These are phyloP conservation scores for Zaprionus davidi DNA, from an alignment of 1,140 invertebrate species.

Conservation along the genomic window DNA sequence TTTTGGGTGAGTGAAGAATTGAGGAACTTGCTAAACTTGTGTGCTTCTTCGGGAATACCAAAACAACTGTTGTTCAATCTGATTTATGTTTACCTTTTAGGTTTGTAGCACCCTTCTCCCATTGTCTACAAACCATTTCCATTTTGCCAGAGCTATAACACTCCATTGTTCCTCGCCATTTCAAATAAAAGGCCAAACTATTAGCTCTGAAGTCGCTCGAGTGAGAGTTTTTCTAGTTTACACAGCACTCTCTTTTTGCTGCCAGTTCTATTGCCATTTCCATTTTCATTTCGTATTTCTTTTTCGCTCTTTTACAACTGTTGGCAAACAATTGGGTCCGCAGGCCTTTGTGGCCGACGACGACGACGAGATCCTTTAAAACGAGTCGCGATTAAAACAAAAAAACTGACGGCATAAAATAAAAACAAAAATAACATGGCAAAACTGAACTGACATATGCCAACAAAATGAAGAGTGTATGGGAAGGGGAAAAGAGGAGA, in stretches of 20 bases:
- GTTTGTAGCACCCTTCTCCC: not conserved
- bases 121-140: not conserved
- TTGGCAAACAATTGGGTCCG: constrained; percentile 19
- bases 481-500: not conserved
- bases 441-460: constrained; percentile 53
- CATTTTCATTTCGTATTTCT: not conserved
- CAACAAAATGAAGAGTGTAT: constrained; percentile 57
- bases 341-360: not conserved
- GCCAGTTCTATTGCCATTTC: not conserved
- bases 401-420: not conserved
- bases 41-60: too few species aligned
- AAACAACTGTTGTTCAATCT: too few species aligned
- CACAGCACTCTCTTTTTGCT: constrained; percentile 1
- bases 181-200: constrained; percentile 15
- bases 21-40: not conserved
- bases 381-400: constrained; percentile 24
- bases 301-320: constrained; percentile 2
- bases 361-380: constrained; percentile 12
- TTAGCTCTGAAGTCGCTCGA: constrained; percentile 3
- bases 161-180: not conserved
- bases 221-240: constrained; percentile 13
- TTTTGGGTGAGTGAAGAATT: constrained; percentile 15
- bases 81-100: not conserved
- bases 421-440: constrained; percentile 12
- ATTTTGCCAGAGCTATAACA: not conserved